Evolutionary conservation across 2,797 vertebrate species (phyloP), one percentile per base, ranked within the genome.

Genomic region (Bovichtus diacanthus): DNA sequence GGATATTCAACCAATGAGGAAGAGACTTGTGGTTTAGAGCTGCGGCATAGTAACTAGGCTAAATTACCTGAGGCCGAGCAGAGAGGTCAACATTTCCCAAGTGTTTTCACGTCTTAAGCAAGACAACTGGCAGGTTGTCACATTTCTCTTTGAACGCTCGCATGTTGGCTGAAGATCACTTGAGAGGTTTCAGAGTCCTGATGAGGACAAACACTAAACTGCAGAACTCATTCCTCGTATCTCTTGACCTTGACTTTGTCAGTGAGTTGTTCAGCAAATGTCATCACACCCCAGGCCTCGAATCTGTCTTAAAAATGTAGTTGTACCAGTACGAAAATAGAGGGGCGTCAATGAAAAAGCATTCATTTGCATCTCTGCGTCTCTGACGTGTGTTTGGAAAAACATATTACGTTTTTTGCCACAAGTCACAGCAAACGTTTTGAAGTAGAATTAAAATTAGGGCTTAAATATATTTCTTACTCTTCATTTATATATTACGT

Each of bases 1-100:
- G 34, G 50, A 49, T 1, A 12, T 21, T 19, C 55, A 47, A 43
- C 76, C 80, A 80, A 72, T 74, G 66, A 56, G 65, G 70, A 25
- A 1, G 5, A 34, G 61, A 1, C 46, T 6, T 1, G 50, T 6
- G 51, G 59, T 11, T 73, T 73, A 73, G 29, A 18, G 75, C 46
- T 6, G 51, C 18, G 1, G 54, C 34, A 67, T 44, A 65, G 85
- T 51, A 58, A 23, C 18, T 0, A 15, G 13, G 56, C 50, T 27
- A 12, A 34, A 10, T 41, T 25, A 70, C 18, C 75, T 41, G 61
- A 58, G 34, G 7, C 31, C 34, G 43, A 51, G 53, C 39, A 21
- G 9, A 50, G 31, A 78, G 39, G 50, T 19, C 29, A 70, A 80
- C 74, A 51, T 67, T 51, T 71, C 36, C 21, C 66, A 68, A 34